Conservation (phyloP, 2,888 invertebrate genomes). For the Netelia inedita region DNA sequence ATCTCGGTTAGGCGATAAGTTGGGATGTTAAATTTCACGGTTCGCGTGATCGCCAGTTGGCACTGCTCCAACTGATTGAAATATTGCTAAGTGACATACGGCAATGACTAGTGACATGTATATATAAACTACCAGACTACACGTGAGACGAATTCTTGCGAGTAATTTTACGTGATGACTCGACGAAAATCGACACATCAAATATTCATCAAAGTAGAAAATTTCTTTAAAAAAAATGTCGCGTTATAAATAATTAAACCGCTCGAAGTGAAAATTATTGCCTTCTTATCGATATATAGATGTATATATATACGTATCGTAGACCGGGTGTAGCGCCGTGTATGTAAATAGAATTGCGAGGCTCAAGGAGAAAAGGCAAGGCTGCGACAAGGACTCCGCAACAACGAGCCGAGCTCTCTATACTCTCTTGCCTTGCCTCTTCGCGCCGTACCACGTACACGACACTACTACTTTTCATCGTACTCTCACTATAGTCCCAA, state of each 20-base stretch:
- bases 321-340: constrained; percentile 62
- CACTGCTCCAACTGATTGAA: constrained; percentile 46
- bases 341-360: constrained; percentile 78
- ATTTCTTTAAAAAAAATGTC: neutral
- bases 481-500: neutral
- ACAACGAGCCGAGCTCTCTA: constrained; percentile 20
- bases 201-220: neutral
- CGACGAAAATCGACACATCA: neutral
- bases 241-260: no score
- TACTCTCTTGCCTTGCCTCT: constrained; percentile 47
- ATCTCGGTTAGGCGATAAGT: constrained; percentile 8
- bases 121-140: neutral
- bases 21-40: constrained; percentile 41
- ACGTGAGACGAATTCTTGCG: neutral
- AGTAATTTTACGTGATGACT: neutral
- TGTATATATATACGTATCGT: constrained; percentile 24
- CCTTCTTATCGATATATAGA: neutral
- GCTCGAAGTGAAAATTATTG: no score
- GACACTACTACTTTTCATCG: constrained; percentile 42
- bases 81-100: constrained; percentile 29
- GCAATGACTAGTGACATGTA: neutral
- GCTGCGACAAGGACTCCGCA: constrained; percentile 79
- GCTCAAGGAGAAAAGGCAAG: constrained; percentile 81
- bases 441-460: constrained; percentile 44
- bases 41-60: constrained; percentile 51